Base-by-base conservation (phyloP, 2,888 invertebrate genomes). In the Iselma pallidipennis region DNA sequence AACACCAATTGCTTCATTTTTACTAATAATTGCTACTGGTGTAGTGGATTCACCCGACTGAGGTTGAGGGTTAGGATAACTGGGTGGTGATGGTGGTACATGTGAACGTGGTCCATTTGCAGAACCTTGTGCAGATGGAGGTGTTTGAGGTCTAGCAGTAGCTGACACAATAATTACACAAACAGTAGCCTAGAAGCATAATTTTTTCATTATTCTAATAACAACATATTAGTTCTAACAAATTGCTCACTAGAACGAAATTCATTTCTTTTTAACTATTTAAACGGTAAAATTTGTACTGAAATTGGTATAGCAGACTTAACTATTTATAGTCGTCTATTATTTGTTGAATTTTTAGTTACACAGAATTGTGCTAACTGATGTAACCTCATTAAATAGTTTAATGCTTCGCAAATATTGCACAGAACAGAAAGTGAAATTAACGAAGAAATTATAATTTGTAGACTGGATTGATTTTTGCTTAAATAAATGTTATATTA, bases 11-110 rank as follows among this genome's bases (percentile, higher is more conserved):
- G 79, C 77, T 69, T 81, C 82, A 54, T 81, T 78, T 73, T 84
- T 83, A 33, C 77, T 80, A n/a, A 84, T 68, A 49, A 84, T 84
- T 37, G 83, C 79, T 49, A 83, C 80, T n/a, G 81, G 78, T n/a
- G 83, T 80, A n/a, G n/a, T n/a, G 23, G 60, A 42, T 23, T 50
- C 61, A n/a, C 55, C 49, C 5, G 16, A 5, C 2, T n/a, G 28
- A 16, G 12, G 19, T 26, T 49, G 55, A n/a, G 7, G 48, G 48
- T 51, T 59, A 61, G 10, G 52, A 31, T 7, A 1, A 28, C 19
- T 19, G 21, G 59, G 23, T 42, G 28, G 28, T 14, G 51, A 7
- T 31, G 59, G 14, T 26, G 55, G 25, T 19, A 12, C 3, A 12
- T n/a, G 12, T 4, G 49, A 3, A 4, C 2, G 19, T 14, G 16